phyloP scores from a whole-genome alignment of 2,888 invertebrate genomes.

The Pomacea canaliculata region DNA sequence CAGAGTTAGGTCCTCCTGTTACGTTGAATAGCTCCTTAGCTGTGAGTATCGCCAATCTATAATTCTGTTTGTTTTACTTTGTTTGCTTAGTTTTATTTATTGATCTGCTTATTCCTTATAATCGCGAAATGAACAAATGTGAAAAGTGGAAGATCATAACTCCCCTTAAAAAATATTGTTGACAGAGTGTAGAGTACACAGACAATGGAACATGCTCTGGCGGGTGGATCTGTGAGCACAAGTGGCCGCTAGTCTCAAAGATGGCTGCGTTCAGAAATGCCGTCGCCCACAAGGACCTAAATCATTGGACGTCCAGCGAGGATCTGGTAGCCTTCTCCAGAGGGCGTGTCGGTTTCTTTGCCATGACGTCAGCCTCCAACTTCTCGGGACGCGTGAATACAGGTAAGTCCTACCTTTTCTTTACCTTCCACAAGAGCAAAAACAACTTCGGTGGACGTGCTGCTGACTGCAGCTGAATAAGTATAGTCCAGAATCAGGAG shows the following conservation, averaged over 20 bases:
- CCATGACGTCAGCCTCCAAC: constrained; percentile 39
- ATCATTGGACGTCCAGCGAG: constrained; percentile 58
- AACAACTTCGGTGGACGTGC: too few species aligned
- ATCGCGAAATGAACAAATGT: too few species aligned
- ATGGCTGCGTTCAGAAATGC: constrained; percentile 51
- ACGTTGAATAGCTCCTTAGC: background rate
- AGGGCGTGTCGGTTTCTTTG: constrained; percentile 63
- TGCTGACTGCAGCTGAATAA: too few species aligned
- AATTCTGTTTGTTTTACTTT: too few species aligned
- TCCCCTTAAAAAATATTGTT: background rate
- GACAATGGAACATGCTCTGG: constrained; percentile 42
- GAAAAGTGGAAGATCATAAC: too few species aligned
- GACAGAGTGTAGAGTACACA: constrained; percentile 34
- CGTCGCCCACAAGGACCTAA: constrained; percentile 49
- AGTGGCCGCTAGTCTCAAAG: constrained; percentile 1
- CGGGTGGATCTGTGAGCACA: constrained; percentile 53
- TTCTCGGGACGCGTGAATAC: constrained; percentile 1
- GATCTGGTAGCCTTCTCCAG: constrained; percentile 62
- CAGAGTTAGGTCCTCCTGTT: constrained; percentile 44
- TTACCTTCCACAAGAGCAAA: too few species aligned
- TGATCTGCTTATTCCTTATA: too few species aligned
- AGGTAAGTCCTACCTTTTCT: background rate
- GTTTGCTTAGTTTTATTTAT: too few species aligned
- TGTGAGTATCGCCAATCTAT: background rate
- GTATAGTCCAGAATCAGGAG: constrained; percentile 27